Conservation (phyloP, 92 coral and sea anemone genomes). For the Heteractis magnifica region DNA sequence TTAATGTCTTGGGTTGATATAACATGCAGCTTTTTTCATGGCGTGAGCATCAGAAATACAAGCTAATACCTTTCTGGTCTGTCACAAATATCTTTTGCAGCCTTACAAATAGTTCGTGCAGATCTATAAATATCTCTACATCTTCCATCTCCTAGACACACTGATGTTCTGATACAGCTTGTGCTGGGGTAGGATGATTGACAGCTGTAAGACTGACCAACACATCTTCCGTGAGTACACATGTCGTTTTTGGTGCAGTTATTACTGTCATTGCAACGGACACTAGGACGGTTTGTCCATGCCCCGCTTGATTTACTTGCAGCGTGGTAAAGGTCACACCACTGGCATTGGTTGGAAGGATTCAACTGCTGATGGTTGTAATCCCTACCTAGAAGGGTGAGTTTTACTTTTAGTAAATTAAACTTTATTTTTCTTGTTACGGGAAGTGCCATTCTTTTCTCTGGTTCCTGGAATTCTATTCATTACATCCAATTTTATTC, state of each 20-base stretch:
- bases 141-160: constrained; percentile 68
- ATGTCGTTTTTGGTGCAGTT: constrained; percentile 72
- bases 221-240: constrained; percentile 58
- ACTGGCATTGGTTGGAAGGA: constrained; percentile 79
- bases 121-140: constrained; percentile 64
- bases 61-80: constrained; percentile 71
- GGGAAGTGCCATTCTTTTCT: background rate
- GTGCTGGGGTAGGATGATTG: constrained; percentile 55
- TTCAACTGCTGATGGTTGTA: constrained; percentile 71
- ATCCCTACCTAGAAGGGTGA: constrained; percentile 55
- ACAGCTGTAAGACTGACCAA: constrained; percentile 66
- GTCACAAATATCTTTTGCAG: constrained; percentile 83
- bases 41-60: too few relatives aligned
- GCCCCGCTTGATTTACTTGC: constrained; percentile 50
- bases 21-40: too few relatives aligned
- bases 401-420: background rate
- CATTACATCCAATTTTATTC: background rate
- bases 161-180: constrained; percentile 72
- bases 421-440: too few relatives aligned
- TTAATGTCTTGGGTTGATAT: too few relatives aligned
- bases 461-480: background rate
- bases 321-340: constrained; percentile 79
- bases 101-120: constrained; percentile 73
- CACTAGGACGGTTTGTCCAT: constrained; percentile 80
- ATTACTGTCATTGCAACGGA: constrained; percentile 70